Evolutionary conservation across 1,140 invertebrate species (phyloP), one percentile per base, ranked within the genome.

Genomic region (Mya arenaria): DNA sequence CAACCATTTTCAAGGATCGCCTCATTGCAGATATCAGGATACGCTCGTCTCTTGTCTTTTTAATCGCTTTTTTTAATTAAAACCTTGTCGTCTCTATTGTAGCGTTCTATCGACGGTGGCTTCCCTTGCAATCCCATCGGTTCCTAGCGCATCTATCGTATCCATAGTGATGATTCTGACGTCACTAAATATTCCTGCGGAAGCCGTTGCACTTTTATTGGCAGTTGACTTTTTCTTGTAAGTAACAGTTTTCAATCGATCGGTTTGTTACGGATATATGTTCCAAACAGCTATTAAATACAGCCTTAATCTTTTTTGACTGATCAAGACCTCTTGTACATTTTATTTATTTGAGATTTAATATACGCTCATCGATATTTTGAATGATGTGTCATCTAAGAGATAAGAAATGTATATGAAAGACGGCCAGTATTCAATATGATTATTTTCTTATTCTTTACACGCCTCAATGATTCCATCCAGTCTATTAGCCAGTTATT

Each of bases 71-170:
- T 44, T 44, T 19, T 10, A 19, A 10, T 44, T 10, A 44, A 10
- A 10, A 10, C 5, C 36, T 34, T 30, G 19, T 23, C 66, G 17
- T 36, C 69, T 39, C 52, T 32, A 41, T 81, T 86, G n/a, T 17
- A 3, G 25, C 60, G 1, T 2, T 5, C 25, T 84, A 39, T 32
- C 65, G 25, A 32, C 83, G 13, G 39, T 89, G 30, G 86, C 82
- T 4, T 44, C 88, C 37, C 55, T 89, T 1, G 66, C 77, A 19
- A 41, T 78, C 23, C 44, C 83, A 56, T 85, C 87, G 19, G 73
- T 88, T n/a, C 87, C 88, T n/a, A 52, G 2, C 25, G 48, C 2
- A 1, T 52, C 10, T 1, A 2, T 52, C 2, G 48, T 52, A n/a
- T 80, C 84, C 5, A 80, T 87, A 19, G n/a, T 68, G n/a, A 68